A percentile compares a stretch with the other conserved stretches of the same genome.
phyloP scores from a whole-genome alignment of 1,140 invertebrate species.

The Anoplolepis gracilipes region DNA sequence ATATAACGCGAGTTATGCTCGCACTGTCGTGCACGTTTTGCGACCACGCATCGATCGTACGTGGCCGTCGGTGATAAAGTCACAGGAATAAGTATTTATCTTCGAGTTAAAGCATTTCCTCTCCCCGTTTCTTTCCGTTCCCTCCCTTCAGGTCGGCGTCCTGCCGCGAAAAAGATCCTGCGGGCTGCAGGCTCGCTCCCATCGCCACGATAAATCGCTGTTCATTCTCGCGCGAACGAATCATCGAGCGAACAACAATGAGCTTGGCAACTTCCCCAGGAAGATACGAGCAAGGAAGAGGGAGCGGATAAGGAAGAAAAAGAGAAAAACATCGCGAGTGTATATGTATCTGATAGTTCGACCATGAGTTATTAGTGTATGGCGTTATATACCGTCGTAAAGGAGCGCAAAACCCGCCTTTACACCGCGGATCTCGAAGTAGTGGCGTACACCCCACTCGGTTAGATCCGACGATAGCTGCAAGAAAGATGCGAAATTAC shows the following conservation, averaged over 20 bases:
- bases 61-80: conserved; percentile 67
- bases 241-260: conserved; percentile 63
- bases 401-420: conserved; percentile 66
- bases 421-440: conserved; percentile 64
- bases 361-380: conserved; percentile 75
- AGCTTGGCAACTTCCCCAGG: conserved; percentile 45
- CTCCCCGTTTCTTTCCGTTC: conserved; percentile 13
- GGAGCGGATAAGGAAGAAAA: conserved; percentile 33
- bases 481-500: conserved; percentile 71
- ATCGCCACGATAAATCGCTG: conserved; percentile 71
- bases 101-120: conserved; percentile 32
- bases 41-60: conserved; percentile 31
- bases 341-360: conserved; percentile 74
- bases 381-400: conserved; percentile 68
- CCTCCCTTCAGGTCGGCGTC: conserved; percentile 63
- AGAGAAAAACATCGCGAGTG: conserved; percentile 36
- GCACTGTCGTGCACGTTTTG: conserved; percentile 36
- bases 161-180: conserved; percentile 72
- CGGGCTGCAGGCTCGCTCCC: conserved; percentile 55
- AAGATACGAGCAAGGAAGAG: conserved; percentile 14
- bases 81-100: conserved; percentile 71
- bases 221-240: conserved; percentile 70
- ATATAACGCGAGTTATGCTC: conserved; percentile 27
- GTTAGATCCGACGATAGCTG: conserved; percentile 68
- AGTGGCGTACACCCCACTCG: conserved; percentile 55